Conservation (phyloP, 2,797 vertebrate genomes). For the Tolypeutes matacus region DNA sequence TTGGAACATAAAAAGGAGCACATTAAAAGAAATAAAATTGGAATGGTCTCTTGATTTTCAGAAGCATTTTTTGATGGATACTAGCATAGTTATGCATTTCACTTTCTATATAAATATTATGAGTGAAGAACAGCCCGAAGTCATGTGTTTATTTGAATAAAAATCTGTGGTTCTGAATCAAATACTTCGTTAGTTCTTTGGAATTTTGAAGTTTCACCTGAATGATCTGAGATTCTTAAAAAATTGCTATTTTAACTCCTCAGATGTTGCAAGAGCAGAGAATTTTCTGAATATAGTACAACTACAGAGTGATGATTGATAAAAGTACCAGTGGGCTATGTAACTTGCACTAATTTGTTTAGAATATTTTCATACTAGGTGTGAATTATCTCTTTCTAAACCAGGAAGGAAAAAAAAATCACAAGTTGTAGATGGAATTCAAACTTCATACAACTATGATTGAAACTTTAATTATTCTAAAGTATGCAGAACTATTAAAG, state of each 20-base stretch:
- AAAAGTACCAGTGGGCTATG: constrained; percentile 67
- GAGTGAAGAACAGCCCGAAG: not conserved
- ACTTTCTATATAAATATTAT: not conserved
- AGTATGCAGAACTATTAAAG: not conserved
- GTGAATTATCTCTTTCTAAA: constrained; percentile 27
- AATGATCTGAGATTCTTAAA: constrained; percentile 69
- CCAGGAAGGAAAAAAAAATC: not conserved
- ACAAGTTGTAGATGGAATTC: not conserved
- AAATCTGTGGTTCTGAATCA: not conserved
- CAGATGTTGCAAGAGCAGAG: constrained; percentile 74
- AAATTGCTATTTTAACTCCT: constrained; percentile 71
- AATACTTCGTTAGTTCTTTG: not conserved
- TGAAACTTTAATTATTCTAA: constrained; percentile 14
- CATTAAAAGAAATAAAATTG: not conserved
- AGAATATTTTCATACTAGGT: constrained; percentile 41
- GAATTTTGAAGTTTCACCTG: constrained; percentile 55
- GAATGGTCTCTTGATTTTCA: not conserved
- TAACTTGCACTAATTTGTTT: constrained; percentile 62
- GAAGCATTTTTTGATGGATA: not conserved
- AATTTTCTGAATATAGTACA: constrained; percentile 68
- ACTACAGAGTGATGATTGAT: constrained; percentile 79
- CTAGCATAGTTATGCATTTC: not conserved
- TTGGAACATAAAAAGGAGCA: not conserved
- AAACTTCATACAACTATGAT: not conserved
- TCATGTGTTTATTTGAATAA: not conserved